Evolutionary conservation across 2,797 vertebrate species (phyloP), one percentile per base, ranked within the genome.

Genomic region (Steatocranus sp.): DNA sequence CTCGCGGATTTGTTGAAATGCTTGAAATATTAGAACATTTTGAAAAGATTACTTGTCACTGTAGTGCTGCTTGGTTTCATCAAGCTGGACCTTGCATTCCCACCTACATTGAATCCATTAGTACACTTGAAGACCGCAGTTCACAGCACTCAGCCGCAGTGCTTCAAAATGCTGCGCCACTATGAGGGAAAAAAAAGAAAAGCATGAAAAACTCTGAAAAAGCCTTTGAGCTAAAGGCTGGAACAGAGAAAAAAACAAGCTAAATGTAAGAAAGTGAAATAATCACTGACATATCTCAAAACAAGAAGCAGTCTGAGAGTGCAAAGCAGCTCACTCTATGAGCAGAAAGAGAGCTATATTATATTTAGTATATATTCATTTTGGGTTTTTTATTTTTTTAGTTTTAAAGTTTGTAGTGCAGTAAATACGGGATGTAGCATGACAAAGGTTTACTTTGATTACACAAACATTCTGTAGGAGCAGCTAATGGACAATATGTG

Each of bases 51-150:
- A 30, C 76, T 73, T 75, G 74, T 54, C 61, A 46, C 34, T 80
- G 25, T 36, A 61, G 74, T 46, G 76, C 83, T 77, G 77, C 77
- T 83, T 15, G 20, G 83, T 90, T 93, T 95, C 94, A 95, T 93
- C 93, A 95, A 93, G 94, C 58, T 20, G 95, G 92, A 96, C 94
- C 91, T 93, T 91, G 88, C 94, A 96, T 96, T 96, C 95, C 93
- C 93, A 95, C 91, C 96, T 96, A 96, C 96, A 97, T 95, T 95
- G 95, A 93, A 96, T 95, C 96, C 96, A 97, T 97, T 97, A 97
- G 94, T 92, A 86, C 88, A 92, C 94, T 96, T 94, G 89, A 92
- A 91, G 93, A 92, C 93, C 93, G 92, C 88, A 90, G 93, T 90
- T 93, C 90, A 92, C 34, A 84, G 91, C 86, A 85, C 85, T 85